These are phyloP conservation scores for Neosilurus mollespiculum DNA, from an alignment of 2,797 vertebrate species.

Conservation along the genomic window DNA sequence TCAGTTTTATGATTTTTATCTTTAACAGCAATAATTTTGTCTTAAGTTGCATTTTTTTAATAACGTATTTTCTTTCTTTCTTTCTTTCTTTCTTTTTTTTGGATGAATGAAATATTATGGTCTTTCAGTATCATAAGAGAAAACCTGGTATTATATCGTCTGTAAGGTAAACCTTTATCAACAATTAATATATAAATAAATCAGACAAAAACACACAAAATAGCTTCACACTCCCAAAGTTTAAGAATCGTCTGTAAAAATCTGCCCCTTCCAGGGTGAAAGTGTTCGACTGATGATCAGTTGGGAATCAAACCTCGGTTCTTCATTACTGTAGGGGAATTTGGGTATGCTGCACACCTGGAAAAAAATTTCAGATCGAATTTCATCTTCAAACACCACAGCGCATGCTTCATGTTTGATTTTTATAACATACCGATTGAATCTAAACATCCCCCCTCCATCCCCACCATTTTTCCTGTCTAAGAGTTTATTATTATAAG, in stretches of 20 bases:
- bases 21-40: too few relatives aligned
- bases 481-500: conserved; percentile 21
- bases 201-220: background rate
- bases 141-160: background rate
- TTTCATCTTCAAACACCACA: conserved; percentile 35
- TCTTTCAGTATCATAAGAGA: background rate
- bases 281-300: background rate
- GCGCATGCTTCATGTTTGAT: conserved; percentile 19
- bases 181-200: background rate
- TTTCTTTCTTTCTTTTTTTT: too few relatives aligned
- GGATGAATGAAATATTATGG: too few relatives aligned
- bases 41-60: too few relatives aligned
- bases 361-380: conserved; percentile 17
- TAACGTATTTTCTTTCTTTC: too few relatives aligned
- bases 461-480: background rate
- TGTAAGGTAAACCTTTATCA: background rate
- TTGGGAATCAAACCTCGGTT: background rate
- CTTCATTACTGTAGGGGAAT: background rate
- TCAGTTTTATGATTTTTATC: too few relatives aligned
- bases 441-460: background rate
- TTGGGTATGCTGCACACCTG: background rate
- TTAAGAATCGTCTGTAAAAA: background rate
- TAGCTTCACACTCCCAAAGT: background rate
- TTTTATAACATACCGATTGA: conserved; percentile 38
- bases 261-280: background rate